Evolutionary conservation across 2,888 invertebrate genomes (phyloP), one percentile per base, ranked within the genome.

Genomic region (Allacma fusca): DNA sequence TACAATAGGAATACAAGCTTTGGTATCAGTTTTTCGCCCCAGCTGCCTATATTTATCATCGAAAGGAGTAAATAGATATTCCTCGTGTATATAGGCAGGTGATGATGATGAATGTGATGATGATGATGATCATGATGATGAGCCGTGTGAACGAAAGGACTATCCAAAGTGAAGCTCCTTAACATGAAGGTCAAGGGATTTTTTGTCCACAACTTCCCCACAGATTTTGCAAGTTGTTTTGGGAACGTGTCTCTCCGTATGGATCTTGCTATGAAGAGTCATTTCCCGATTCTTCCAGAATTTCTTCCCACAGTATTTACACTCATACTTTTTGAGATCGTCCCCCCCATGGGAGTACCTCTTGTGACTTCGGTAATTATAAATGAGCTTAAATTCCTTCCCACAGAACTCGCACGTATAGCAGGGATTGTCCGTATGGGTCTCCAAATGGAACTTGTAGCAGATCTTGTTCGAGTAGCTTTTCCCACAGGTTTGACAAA

Each of bases 381-480:
- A 62, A 62, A 62, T 62, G 62, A 62, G 62, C 62, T 62, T 62
- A n/a, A 62, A 62, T 24, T 62, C 24, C 26, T 62, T 62, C 62
- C 62, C 62, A 62, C 62, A 62, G 16, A 62, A 62, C 23, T 62
- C 62, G 26, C 62, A 62, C 4, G 24, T 62, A n/a, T 62, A 62
- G 62, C 62, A 9, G 2, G 62, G 62, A 62, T 23, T 62, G 62
- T 62, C 62, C 12, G 19, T 62, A 24, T 62, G 62, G 4, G 62
- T 62, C 24, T 62, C 62, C 62, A 62, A 62, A 24, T 62, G 62
- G 26, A 62, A 62, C 16, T 62, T 62, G 26, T 24, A 62, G 24
- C 62, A 62, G 16, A 62, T 62, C n/a, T 62, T 62, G 26, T 62
- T 62, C 24, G 62, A 62, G 24, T 62, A 62, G 24, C 62, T 62